Base-by-base conservation (phyloP, 2,113 vertebrate species). In the Sinocyclocheilus rhinocerous region DNA sequence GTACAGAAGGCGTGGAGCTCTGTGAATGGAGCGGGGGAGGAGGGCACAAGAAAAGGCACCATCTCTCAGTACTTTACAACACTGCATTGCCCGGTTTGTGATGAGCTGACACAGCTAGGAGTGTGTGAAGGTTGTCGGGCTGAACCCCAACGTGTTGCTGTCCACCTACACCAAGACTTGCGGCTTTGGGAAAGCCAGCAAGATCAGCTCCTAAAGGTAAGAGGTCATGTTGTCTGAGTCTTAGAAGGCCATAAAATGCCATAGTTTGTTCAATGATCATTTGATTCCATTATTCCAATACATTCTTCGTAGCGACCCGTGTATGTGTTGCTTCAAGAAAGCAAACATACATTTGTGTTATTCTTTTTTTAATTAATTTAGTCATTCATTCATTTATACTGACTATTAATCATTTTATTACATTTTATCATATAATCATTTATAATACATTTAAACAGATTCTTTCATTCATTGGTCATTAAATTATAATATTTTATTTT, bases 41-140 rank as follows among this genome's bases (percentile, higher is more conserved):
- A 95, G 0, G 93, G 90, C n/a, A 93, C 95, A 48, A 94, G 95
- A 90, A 99, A 98, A 92, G 95, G 97, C 87, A 99, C 98, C 50
- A 99, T 99, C 89, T 98, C 97, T 2, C 98, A 99, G 78, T 99
- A 99, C 87, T 99, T 99, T 93, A 98, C 97, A 9, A 98, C 98
- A 7, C 93, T 99, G 57, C 98, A 97, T 92, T 99, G 98, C 91
- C 98, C 98, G 0, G 97, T 97, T 86, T 99, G 98, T 36, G 97
- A 99, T 52, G 95, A 97, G 90, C 95, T 99, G 63, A 99, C 98
- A 81, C 98, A 99, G 91, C 95, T 97, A 15, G 98, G 98, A 0
- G 96, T 99, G 92, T 99, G 98, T 52, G 93, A 87, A 15, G 94
- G 93, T 72, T 99, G 98, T 91, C 95, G 98, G 1, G 94, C 94